Base-by-base conservation (phyloP, 2,888 invertebrate genomes). In the Polydrusus cervinus region DNA sequence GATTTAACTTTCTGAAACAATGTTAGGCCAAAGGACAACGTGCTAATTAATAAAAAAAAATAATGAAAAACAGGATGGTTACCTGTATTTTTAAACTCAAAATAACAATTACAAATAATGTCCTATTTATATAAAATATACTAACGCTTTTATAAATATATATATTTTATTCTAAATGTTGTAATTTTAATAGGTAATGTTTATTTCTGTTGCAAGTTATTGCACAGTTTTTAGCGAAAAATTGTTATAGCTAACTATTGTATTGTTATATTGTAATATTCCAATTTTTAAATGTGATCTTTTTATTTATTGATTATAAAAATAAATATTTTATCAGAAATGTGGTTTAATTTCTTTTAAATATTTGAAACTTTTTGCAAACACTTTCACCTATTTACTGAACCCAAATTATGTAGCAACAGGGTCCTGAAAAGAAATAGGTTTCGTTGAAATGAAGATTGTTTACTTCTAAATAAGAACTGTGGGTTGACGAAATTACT, bases 311-410 rank as follows among this genome's bases (percentile, higher is more conserved):
- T 53, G 14, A 51, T 7, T 16, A 34, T 67, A 67, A 66, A 49
- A 55, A 16, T 18, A 53, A 67, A 67, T 67, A 67, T 67, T 67
- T 67, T 67, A 40, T 25, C 53, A 14, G 47, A 43, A 25, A 25
- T 25, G 1, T 25, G 25, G 25, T 1, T 25, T 25, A 3, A 5
- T 25, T 25, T 25, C 25, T 25, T 25, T n/a, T 25, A 25, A 25
- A 5, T 25, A 25, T 3, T 5, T 25, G 25, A 25, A 3, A 25
- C 25, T 25, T 25, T 25, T 25, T 25, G 25, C 25, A 25, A 25
- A 25, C 25, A 25, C 25, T 25, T 25, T 25, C 25, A 1, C 5
- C 25, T 3, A 25, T 25, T 25, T 25, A 3, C 5, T 3, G 5
- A 25, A 1, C 3, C 25, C 5, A n/a, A n/a, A n/a, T n/a, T n/a